Conservation (phyloP, 92 coral and sea anemone genomes). For the Heliopora coerulea region DNA sequence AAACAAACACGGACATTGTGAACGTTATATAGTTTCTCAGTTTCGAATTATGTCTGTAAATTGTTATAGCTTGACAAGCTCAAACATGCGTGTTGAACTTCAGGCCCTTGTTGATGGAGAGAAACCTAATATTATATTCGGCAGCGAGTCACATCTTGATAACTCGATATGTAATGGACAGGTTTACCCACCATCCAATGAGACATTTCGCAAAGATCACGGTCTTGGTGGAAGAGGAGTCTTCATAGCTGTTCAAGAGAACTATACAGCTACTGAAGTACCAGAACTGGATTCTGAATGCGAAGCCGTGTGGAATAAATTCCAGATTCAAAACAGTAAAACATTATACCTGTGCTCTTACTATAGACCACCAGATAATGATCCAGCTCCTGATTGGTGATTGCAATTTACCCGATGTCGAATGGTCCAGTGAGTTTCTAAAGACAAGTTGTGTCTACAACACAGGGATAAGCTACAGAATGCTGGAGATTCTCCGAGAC, state of each 20-base stretch:
- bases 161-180: slow-evolving; percentile 16
- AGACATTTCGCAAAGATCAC: slow-evolving; percentile 39
- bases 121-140: slow-evolving; percentile 43
- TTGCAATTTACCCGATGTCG: slow-evolving; percentile 32
- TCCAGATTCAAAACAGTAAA: no score
- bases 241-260: no score
- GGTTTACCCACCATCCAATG: slow-evolving; percentile 17
- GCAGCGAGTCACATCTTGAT: slow-evolving; percentile 44
- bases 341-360: no score
- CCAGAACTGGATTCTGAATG: no score
- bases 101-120: slow-evolving; percentile 14
- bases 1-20: no score
- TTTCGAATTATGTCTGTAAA: slow-evolving; percentile 28
- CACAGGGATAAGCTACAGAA: slow-evolving; percentile 39
- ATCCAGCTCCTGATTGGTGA: no score
- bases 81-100: slow-evolving; percentile 37
- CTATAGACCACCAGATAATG: no score
- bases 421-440: slow-evolving; percentile 17
- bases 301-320: no score
- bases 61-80: slow-evolving; percentile 38
- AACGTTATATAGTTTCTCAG: slow-evolving; percentile 21
- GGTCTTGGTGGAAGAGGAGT: no score
- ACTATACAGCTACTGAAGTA: no score
- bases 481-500: slow-evolving; percentile 15
- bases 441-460: slow-evolving; percentile 25